A percentile compares a stretch with the other conserved stretches of the same genome.
Evolutionary conservation across 2,888 invertebrate species (phyloP).

Genomic region (Mythimna loreyi): DNA sequence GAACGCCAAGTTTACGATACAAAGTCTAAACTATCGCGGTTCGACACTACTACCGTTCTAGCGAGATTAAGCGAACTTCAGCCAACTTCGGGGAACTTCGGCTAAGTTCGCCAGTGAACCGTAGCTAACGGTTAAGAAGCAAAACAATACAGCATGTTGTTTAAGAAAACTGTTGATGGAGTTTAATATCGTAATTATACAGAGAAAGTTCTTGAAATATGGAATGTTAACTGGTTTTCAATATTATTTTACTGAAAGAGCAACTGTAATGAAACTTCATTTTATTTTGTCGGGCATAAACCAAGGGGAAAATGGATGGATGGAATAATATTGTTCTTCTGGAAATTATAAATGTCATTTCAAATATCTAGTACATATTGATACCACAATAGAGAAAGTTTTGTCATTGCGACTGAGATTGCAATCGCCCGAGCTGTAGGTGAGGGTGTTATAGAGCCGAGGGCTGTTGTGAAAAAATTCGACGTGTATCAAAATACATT

Average conservation of each 20-base stretch:
- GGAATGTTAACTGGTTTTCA: conserved; percentile 17
- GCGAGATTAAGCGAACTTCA: conserved; percentile 70
- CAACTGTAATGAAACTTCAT: background rate
- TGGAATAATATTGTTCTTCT: background rate
- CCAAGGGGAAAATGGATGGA: background rate
- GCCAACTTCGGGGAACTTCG: conserved; percentile 69
- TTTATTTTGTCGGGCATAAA: background rate
- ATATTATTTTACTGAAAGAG: background rate
- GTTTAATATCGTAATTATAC: conserved; percentile 38
- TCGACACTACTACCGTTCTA: conserved; percentile 70
- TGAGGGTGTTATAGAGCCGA: no score
- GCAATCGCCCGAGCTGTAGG: no score
- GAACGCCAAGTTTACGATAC: conserved; percentile 66
- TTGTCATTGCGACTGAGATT: no score
- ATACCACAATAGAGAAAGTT: no score
- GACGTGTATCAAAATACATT: no score
- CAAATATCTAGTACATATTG: no score
- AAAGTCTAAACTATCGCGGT: conserved; percentile 70
- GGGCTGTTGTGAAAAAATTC: no score
- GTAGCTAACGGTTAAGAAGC: conserved; percentile 66
- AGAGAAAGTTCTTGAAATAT: conserved; percentile 15
- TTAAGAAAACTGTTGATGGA: conserved; percentile 61
- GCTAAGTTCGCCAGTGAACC: conserved; percentile 63
- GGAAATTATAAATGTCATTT: no score
- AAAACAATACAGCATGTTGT: conserved; percentile 71